These are phyloP conservation scores for Puffinus mauretanicus DNA, from an alignment of 2,113 vertebrate species.

Conservation along the genomic window DNA sequence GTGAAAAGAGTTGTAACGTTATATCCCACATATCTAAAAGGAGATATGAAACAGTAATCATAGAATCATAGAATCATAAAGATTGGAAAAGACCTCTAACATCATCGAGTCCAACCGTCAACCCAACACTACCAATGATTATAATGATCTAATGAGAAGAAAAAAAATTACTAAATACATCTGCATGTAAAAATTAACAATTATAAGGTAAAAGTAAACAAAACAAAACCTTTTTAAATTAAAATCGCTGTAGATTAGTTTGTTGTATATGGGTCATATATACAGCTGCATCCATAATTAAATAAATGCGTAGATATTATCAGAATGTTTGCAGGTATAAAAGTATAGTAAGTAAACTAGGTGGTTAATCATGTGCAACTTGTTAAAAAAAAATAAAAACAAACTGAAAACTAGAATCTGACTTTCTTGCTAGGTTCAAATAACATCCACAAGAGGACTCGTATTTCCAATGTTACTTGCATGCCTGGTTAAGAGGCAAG, in stretches of 20 bases:
- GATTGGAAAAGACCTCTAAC: too few species aligned
- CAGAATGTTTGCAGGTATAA: not conserved
- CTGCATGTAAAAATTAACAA: not conserved
- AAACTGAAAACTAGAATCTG: not conserved
- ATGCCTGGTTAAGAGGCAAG: not conserved
- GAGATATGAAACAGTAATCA: slow-evolving; percentile 51
- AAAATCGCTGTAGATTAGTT: not conserved
- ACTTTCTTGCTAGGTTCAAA: not conserved
- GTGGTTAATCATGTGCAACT: not conserved
- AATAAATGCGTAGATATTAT: not conserved
- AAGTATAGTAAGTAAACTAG: not conserved
- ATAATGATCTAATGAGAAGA: not conserved
- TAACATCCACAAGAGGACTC: not conserved
- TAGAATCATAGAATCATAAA: not conserved
- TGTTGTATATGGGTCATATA: not conserved
- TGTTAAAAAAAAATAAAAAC: not conserved
- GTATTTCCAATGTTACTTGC: not conserved
- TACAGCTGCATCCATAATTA: not conserved
- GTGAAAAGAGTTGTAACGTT: not conserved
- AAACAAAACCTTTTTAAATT: not conserved
- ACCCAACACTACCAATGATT: too few species aligned
- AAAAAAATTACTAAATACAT: not conserved
- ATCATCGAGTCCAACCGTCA: too few species aligned
- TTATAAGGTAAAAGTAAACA: not conserved
- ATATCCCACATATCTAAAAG: slow-evolving; percentile 3